Percentiles rank a stretch among this genome's conserved stretches.
phyloP scores from a whole-genome alignment of 2,113 vertebrate genomes.

The Stercorarius parasiticus region DNA sequence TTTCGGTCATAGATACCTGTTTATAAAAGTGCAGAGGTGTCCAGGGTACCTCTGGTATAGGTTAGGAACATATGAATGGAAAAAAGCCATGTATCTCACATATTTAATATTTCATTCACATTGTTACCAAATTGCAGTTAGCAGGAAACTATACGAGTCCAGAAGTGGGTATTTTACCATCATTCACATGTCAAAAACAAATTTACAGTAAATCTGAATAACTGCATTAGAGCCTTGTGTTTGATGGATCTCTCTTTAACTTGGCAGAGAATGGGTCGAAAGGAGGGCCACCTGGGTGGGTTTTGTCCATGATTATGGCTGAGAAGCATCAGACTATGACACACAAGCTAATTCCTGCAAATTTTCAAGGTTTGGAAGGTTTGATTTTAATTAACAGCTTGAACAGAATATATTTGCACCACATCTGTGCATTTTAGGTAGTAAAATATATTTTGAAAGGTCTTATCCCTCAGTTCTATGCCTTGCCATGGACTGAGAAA shows the following conservation, averaged over 20 bases:
- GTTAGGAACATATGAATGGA: not conserved
- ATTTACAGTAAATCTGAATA: not conserved
- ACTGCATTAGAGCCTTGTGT: not conserved
- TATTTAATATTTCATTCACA: slow-evolving; percentile 69
- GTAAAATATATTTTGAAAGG: not conserved
- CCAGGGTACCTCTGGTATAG: not conserved
- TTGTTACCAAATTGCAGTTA: slow-evolving; percentile 57
- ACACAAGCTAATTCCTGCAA: not conserved
- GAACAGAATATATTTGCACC: not conserved
- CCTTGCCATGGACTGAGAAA: not conserved
- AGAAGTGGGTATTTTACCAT: slow-evolving; percentile 56
- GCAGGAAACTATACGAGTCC: slow-evolving; percentile 29
- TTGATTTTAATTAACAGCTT: not conserved
- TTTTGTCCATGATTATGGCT: not conserved
- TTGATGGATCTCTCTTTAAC: not conserved
- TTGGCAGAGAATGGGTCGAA: not conserved
- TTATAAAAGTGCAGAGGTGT: not conserved
- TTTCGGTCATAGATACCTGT: not conserved
- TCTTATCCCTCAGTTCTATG: not conserved
- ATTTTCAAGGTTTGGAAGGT: too few relatives aligned
- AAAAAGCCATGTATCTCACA: not conserved
- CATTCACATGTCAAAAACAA: slow-evolving; percentile 48
- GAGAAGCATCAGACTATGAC: not conserved
- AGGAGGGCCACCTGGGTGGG: not conserved
- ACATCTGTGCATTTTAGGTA: not conserved